Conservation (phyloP, 2,888 invertebrate species). For the Xestoiulus laeticollis region DNA sequence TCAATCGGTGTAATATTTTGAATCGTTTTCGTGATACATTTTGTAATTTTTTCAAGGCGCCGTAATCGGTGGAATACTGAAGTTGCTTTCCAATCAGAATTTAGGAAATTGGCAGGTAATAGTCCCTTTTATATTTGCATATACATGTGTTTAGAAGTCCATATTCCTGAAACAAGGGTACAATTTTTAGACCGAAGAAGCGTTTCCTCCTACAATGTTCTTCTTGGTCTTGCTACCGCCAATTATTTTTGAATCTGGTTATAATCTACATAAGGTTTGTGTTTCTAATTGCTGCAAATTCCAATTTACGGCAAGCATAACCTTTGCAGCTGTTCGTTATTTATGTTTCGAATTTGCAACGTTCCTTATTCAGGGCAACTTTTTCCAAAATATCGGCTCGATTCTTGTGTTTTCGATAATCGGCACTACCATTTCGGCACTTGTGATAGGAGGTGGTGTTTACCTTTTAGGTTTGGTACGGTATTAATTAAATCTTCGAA, state of each 20-base stretch:
- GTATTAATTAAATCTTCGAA: background rate
- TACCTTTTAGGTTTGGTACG: constrained; percentile 87
- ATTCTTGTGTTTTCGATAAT: constrained; percentile 97
- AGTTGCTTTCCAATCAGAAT: constrained; percentile 86
- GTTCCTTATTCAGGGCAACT: constrained; percentile 66
- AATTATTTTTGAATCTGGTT: constrained; percentile 99
- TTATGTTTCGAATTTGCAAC: constrained; percentile 45
- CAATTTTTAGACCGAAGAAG: constrained; percentile 82
- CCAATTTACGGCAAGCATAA: background rate
- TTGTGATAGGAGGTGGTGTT: constrained; percentile 95
- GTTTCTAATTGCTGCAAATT: background rate
- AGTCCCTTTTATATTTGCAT: background rate
- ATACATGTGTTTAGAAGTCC: background rate
- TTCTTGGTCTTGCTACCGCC: constrained; percentile 96
- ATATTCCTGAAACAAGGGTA: background rate
- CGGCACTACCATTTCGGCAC: constrained; percentile 95
- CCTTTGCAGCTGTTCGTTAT: no score
- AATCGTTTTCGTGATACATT: background rate
- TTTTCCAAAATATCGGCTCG: constrained; percentile 95
- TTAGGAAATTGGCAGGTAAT: constrained; percentile 85
- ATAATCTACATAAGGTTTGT: constrained; percentile 94
- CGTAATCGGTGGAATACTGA: constrained; percentile 88
- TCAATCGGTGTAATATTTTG: no score
- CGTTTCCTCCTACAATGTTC: constrained; percentile 97
- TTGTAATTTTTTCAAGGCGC: constrained; percentile 73